Evolutionary conservation across 2,113 vertebrate species (phyloP).

Genomic region (Prionailurus bengalensis): DNA sequence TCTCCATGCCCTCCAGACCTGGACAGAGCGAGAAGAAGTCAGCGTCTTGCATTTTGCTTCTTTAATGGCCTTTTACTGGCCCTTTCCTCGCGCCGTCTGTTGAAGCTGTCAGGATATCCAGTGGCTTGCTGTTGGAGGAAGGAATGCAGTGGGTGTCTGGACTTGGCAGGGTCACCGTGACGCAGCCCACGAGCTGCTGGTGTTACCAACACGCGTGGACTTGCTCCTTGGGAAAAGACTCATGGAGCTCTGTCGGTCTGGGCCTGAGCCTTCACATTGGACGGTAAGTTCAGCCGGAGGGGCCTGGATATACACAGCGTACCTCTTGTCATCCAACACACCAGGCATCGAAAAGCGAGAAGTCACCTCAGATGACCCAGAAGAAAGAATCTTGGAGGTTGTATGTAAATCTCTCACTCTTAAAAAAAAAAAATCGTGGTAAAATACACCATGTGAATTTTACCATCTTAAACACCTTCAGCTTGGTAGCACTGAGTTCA

Average conservation of each 20-base stretch:
- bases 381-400: not conserved
- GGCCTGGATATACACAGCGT: not conserved
- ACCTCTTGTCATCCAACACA: not conserved
- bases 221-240: not conserved
- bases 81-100: not conserved
- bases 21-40: not conserved
- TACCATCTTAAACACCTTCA: not conserved
- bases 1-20: not conserved
- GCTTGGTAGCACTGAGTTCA: rapidly evolving
- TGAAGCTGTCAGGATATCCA: not conserved
- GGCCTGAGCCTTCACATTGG: not conserved
- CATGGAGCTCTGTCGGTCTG: not conserved
- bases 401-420: not conserved
- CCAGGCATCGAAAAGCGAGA: not conserved
- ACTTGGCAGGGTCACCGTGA: not conserved
- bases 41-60: not conserved
- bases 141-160: not conserved
- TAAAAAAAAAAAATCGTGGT: not conserved
- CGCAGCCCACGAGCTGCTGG: not conserved
- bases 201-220: rapidly evolving
- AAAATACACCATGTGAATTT: not conserved
- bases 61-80: not conserved
- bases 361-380: not conserved
- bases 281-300: too few relatives aligned
- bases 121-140: not conserved